Evolutionary conservation across 1,140 invertebrate genomes (phyloP), one percentile per base, ranked within the genome.

Genomic region (Halotydeus destructor): DNA sequence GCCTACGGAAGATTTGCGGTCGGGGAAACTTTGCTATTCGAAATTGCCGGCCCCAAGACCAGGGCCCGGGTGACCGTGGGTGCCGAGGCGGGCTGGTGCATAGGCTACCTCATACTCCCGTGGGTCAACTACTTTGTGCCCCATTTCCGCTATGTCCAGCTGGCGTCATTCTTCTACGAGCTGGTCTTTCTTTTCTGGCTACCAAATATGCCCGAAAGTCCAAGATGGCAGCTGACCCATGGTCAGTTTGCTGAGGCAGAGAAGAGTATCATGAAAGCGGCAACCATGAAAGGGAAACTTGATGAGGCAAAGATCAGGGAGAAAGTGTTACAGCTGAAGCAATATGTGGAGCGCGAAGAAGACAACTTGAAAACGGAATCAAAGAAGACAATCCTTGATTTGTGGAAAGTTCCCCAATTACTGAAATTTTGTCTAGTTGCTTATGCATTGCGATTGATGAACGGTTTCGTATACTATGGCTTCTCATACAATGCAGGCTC

Each of bases 381-480:
- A 33, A 2, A 45, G 33, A 21, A 22, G 14, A 38, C 5, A 8
- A 45, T 44, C 11, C 12, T 50, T 2, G 50, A 52, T 41, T 38
- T 52, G 18, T 25, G 47, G 2, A 12, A 32, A 26, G 39, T 38
- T 3, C 25, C 38, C 11, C 44, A 49, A 6, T 19, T 52, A 14
- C 38, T 46, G 25, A 37, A 41, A 28, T 49, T 38, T 27, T 49
- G 44, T 2, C 35, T 52, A 2, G 42, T 47, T 23, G 30, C 52
- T 5, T 46, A 45, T 39, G 47, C 50, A 16, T 16, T 44, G 2
- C 49, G 49, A 47, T 81, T 80, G 52, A 74, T 76, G 11, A 77
- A 75, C 53, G 74, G 74, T 38, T 70, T 74, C 30, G 72, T 78
- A 5, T 84, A 83, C 56, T 83, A 82, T 50, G 80, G 77, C 1